Conservation (phyloP, 1,140 invertebrate genomes). For the Drosophila lacertosa region DNA sequence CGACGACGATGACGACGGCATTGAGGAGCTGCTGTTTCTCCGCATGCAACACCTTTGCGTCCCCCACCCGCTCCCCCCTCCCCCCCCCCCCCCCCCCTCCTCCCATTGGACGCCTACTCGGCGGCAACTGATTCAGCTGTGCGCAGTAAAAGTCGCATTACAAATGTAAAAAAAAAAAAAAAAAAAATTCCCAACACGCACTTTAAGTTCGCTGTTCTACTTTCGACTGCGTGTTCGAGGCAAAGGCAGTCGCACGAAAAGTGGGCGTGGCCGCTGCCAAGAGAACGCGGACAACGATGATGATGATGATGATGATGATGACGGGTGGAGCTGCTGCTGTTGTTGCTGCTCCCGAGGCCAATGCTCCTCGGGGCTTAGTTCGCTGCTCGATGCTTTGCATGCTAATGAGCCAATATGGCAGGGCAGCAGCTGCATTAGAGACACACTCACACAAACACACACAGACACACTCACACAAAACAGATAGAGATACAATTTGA, state of each 20-base stretch:
- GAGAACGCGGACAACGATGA: slow-evolving; percentile 5
- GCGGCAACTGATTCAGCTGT: neutral
- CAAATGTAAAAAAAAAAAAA: slow-evolving; percentile 11
- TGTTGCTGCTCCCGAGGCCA: slow-evolving; percentile 43
- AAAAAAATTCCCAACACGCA: slow-evolving; percentile 31
- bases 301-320: slow-evolving; percentile 3
- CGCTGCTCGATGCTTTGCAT: slow-evolving; percentile 40
- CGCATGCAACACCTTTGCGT: slow-evolving; percentile 4
- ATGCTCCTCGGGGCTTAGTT: slow-evolving; percentile 48
- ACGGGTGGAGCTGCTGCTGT: neutral
- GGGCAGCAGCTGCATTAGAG: slow-evolving; percentile 16
- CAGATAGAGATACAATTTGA: neutral
- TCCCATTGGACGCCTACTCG: neutral
- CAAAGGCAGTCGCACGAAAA: neutral
- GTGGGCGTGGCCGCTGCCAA: slow-evolving; percentile 35
- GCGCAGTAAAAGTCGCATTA: slow-evolving; percentile 29
- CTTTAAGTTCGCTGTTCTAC: slow-evolving; percentile 54
- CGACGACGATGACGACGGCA: too few species aligned
- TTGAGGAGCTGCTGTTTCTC: slow-evolving; percentile 7
- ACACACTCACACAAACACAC: neutral
- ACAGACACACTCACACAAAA: slow-evolving; percentile 4
- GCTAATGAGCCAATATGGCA: slow-evolving; percentile 57
- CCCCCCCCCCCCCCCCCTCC: too few species aligned
- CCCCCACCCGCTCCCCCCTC: neutral
- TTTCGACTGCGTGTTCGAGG: slow-evolving; percentile 24